Percentiles rank a stretch among this genome's conserved stretches.
phyloP scores from a whole-genome alignment of 2,888 invertebrate species.

The Brenthis hecate region DNA sequence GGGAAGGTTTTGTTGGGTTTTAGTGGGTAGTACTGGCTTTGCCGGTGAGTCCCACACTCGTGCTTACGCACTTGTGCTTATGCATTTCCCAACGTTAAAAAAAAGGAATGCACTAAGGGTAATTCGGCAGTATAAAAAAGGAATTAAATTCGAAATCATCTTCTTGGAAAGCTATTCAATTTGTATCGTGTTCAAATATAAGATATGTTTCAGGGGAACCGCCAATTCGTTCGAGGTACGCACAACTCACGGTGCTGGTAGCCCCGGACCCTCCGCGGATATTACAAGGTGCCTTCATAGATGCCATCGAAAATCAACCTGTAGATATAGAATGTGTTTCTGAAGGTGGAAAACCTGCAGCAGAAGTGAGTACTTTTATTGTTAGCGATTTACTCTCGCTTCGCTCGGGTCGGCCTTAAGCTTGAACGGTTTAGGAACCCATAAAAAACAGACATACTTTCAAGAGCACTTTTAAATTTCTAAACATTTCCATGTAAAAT shows the following conservation, averaged over 20 bases:
- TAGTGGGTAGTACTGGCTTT: too few relatives aligned
- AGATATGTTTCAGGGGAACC: conserved; percentile 82
- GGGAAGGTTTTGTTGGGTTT: too few relatives aligned
- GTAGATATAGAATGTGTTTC: conserved; percentile 95
- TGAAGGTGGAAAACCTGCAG: conserved; percentile 95
- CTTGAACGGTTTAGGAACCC: too few relatives aligned
- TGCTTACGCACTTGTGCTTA: too few relatives aligned
- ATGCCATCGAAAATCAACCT: conserved; percentile 94
- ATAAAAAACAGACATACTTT: background rate
- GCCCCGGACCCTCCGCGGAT: conserved; percentile 95
- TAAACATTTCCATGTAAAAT: background rate
- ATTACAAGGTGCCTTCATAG: conserved; percentile 89
- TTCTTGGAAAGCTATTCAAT: background rate
- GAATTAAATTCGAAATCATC: background rate
- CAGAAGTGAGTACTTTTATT: conserved; percentile 84
- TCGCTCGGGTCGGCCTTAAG: too few relatives aligned
- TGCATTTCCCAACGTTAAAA: too few relatives aligned
- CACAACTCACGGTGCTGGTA: conserved; percentile 91
- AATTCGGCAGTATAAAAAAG: too few relatives aligned
- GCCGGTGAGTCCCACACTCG: too few relatives aligned
- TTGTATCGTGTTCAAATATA: conserved; percentile 18
- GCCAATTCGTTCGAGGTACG: conserved; percentile 92
- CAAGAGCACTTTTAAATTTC: background rate
- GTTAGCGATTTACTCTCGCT: background rate
- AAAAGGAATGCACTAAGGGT: too few relatives aligned